These are phyloP conservation scores for Apaloderma vittatum DNA, from an alignment of 2,113 vertebrate genomes.

Conservation along the genomic window DNA sequence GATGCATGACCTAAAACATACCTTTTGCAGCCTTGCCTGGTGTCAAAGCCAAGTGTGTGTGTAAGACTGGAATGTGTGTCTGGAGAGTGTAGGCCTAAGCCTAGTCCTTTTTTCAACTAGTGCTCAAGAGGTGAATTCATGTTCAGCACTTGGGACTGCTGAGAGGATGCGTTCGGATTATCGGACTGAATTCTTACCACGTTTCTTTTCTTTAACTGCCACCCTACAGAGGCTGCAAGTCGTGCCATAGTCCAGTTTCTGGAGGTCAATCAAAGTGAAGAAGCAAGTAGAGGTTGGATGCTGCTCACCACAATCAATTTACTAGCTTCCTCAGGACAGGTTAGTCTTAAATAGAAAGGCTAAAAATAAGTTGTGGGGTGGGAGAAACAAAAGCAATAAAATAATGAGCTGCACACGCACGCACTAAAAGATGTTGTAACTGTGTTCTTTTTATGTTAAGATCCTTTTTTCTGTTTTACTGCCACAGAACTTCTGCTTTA, in stretches of 20 bases:
- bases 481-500: neutral
- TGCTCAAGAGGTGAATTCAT: neutral
- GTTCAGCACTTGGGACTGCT: accelerated
- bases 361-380: neutral
- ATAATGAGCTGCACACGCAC: neutral
- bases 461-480: neutral
- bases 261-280: slow-evolving; percentile 99
- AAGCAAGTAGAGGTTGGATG: slow-evolving; percentile 98
- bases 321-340: slow-evolving; percentile 97
- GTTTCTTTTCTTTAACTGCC: neutral
- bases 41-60: neutral
- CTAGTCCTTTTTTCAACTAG: neutral
- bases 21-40: neutral
- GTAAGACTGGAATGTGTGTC: neutral
- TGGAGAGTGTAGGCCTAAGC: neutral
- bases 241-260: slow-evolving; percentile 98
- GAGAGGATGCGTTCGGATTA: no score
- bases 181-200: neutral
- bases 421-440: neutral
- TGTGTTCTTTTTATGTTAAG: neutral
- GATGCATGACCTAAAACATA: neutral
- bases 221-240: slow-evolving; percentile 91
- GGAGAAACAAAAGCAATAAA: neutral
- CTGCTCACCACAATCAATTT: slow-evolving; percentile 98
- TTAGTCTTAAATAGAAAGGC: slow-evolving; percentile 68